These are phyloP conservation scores for Malachius bipustulatus DNA, from an alignment of 2,888 invertebrate species.

Conservation along the genomic window DNA sequence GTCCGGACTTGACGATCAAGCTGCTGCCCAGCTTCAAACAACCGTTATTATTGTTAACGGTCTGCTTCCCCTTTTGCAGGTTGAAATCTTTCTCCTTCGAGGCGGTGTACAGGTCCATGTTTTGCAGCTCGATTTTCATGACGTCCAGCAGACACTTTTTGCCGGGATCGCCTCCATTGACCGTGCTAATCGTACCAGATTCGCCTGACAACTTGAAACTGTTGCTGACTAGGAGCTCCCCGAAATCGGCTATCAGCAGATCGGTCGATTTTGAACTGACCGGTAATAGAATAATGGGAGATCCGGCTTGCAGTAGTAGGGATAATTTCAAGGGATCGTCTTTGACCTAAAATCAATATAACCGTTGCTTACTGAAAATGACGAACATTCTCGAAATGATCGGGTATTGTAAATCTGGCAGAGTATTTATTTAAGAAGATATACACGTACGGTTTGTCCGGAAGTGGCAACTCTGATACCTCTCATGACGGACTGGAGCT, in stretches of 20 bases:
- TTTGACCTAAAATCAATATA: slow-evolving; percentile 23
- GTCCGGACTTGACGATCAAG: slow-evolving; percentile 43
- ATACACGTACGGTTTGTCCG: slow-evolving; percentile 42
- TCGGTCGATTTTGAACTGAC: slow-evolving; percentile 67
- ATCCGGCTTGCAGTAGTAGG: slow-evolving; percentile 53
- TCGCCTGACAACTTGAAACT: slow-evolving; percentile 55
- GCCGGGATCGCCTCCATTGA: slow-evolving; percentile 34
- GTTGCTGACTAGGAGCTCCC: slow-evolving; percentile 66
- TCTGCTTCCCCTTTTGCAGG: slow-evolving; percentile 20
- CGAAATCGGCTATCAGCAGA: slow-evolving; percentile 70
- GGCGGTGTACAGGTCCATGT: slow-evolving; percentile 67
- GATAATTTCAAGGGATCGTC: slow-evolving; percentile 40
- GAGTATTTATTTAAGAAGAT: slow-evolving; percentile 1
- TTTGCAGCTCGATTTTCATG: slow-evolving; percentile 57
- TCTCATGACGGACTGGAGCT: slow-evolving; percentile 66
- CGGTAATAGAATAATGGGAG: slow-evolving; percentile 80
- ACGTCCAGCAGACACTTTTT: slow-evolving; percentile 57
- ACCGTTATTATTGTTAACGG: slow-evolving; percentile 10
- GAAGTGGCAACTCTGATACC: slow-evolving; percentile 51
- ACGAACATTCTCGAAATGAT: not conserved
- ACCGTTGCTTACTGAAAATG: not conserved
- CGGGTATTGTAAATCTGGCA: not conserved
- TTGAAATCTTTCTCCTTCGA: slow-evolving; percentile 28
- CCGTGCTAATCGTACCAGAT: slow-evolving; percentile 40
- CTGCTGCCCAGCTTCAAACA: slow-evolving; percentile 39